Percentiles rank a stretch among this genome's conserved stretches.
phyloP scores from a whole-genome alignment of 2,797 vertebrate genomes.

The Serranus cabrilla region DNA sequence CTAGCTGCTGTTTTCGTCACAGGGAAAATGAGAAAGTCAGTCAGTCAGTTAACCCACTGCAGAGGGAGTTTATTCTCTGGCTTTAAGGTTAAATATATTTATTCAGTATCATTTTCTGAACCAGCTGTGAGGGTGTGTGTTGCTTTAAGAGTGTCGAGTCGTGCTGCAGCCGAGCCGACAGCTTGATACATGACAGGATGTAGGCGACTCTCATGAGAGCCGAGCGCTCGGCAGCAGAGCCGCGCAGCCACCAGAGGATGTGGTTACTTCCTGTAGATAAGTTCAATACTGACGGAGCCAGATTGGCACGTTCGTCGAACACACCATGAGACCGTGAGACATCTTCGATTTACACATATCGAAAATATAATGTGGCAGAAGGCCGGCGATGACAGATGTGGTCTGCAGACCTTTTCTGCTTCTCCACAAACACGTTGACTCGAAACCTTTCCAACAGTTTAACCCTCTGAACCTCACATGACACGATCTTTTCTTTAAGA shows the following conservation, averaged over 20 bases:
- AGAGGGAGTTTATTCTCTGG: too few relatives aligned
- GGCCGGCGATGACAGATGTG: neutral
- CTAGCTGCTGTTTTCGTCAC: slow-evolving; percentile 63
- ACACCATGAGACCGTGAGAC: neutral
- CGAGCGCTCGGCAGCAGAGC: slow-evolving; percentile 64
- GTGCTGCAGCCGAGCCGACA: slow-evolving; percentile 43
- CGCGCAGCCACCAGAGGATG: slow-evolving; percentile 81
- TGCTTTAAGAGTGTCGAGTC: slow-evolving; percentile 12
- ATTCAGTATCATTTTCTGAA: too few relatives aligned
- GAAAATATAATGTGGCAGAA: too few relatives aligned
- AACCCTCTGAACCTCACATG: too few relatives aligned
- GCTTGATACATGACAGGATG: slow-evolving; percentile 79
- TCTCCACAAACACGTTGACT: slow-evolving; percentile 10
- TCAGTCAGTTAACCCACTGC: slow-evolving; percentile 46
- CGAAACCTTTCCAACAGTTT: neutral
- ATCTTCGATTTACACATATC: too few relatives aligned
- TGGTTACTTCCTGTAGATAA: slow-evolving; percentile 87
- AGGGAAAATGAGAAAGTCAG: slow-evolving; percentile 60
- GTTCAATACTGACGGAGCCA: slow-evolving; percentile 57
- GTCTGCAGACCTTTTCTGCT: neutral
- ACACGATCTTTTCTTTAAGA: too few relatives aligned
- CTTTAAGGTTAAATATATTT: too few relatives aligned
- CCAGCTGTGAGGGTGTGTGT: too few relatives aligned
- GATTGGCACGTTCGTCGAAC: slow-evolving; percentile 31
- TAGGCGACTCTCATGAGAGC: slow-evolving; percentile 69